Percentiles rank a stretch among this genome's conserved stretches.
Evolutionary conservation across 2,113 vertebrate genomes (phyloP).

Genomic region (Pachypanchax playfairii): DNA sequence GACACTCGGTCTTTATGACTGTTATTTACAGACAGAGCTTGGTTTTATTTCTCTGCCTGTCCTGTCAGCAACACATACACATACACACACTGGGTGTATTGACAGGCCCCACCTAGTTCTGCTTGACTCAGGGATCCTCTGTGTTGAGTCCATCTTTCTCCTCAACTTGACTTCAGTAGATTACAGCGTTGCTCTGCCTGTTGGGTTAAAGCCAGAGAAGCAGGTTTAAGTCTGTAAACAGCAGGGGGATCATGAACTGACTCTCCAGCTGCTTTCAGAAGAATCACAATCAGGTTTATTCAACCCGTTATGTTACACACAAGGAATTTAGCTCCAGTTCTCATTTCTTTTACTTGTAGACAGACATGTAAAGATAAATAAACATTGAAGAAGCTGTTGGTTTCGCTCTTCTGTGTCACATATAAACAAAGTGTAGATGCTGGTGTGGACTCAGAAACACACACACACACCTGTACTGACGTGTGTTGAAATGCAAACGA

Average conservation of each 20-base stretch:
- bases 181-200: background rate
- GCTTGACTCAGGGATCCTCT: constrained; percentile 49
- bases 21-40: constrained; percentile 26
- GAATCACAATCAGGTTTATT: no score
- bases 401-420: background rate
- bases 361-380: no score
- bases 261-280: no score
- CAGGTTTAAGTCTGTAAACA: no score
- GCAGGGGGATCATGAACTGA: no score
- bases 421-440: constrained; percentile 1
- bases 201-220: no score
- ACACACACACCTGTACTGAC: background rate
- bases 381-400: no score
- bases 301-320: no score
- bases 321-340: no score
- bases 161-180: constrained; percentile 51
- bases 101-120: constrained; percentile 72
- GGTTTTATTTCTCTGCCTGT: constrained; percentile 46
- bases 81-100: constrained; percentile 32
- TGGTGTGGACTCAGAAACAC: background rate
- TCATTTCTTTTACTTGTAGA: no score
- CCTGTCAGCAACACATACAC: constrained; percentile 41
- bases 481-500: background rate
- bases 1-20: background rate
- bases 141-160: constrained; percentile 34